Evolutionary conservation across 2,888 invertebrate species (phyloP), one percentile per base, ranked within the genome.

Genomic region (Thecocarcelia acutangulata): DNA sequence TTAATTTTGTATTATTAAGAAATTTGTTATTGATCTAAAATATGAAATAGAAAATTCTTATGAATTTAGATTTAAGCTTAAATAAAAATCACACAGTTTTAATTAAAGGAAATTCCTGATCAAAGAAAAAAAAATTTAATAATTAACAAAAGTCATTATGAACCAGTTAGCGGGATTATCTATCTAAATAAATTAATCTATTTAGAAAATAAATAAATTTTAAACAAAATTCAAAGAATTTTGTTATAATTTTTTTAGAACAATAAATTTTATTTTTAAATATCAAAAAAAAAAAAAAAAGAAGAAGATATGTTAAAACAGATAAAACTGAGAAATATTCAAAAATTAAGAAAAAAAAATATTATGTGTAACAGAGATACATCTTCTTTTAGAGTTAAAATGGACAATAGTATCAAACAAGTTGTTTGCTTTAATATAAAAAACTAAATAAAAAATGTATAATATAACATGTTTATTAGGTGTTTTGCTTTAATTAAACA

Each of bases 401-500:
- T 8, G 9, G 74, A 77, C 73, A 69, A 77, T 58, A 58, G 58
- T 50, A 42, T 48, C 50, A 52, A 82, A 77, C 72, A 69, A 64
- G 40, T 46, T 58, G 28, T 56, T n/a, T 15, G 15, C 19, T 69
- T 50, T 21, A 52, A 19, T 52, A 33, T 37, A 11, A 17, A 19
- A 40, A 24, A 50, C 17, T n/a, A 33, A 17, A 46, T 11, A 13
- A 54, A 59, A 21, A 42, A 48, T n/a, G 11, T 58, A 15, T 58
- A 15, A 19, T 19, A 56, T 76, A 61, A 76, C 72, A 81, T 73
- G 68, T 81, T 68, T 42, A 76, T 81, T 54, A 59, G 33, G 17
- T 52, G 61, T 76, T 76, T 24, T 19, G 21, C 87, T 87, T 89
- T 88, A 89, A 89, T 89, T 89, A 89, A 89, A 87, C 87, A 87